A percentile compares a stretch with the other conserved stretches of the same genome.
Evolutionary conservation across 2,888 invertebrate genomes (phyloP).

Genomic region (Lymantria dispar): DNA sequence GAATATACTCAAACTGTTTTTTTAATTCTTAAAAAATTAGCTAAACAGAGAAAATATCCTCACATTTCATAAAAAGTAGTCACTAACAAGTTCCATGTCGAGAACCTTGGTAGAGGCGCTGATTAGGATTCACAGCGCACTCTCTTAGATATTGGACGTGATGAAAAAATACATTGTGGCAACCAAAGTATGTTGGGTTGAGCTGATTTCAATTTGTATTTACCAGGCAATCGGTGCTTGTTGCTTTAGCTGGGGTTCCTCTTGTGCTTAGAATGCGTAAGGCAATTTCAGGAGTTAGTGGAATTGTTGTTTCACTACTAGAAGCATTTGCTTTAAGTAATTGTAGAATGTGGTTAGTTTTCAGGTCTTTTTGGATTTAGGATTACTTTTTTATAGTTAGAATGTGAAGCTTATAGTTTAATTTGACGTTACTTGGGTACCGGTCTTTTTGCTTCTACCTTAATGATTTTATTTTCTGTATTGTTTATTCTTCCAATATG

Average conservation of each 20-base stretch:
- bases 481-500: too few relatives aligned
- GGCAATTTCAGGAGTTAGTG: slow-evolving; percentile 1
- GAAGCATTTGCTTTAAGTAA: background rate
- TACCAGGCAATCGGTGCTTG: slow-evolving; percentile 34
- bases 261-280: slow-evolving; percentile 16
- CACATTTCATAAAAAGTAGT: too few relatives aligned
- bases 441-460: too few relatives aligned
- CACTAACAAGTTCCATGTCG: too few relatives aligned
- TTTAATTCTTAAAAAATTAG: too few relatives aligned
- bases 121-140: slow-evolving; percentile 40
- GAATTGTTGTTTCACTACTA: background rate
- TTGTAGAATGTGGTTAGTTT: background rate
- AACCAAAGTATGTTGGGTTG: slow-evolving; percentile 23
- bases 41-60: too few relatives aligned
- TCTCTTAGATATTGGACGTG: slow-evolving; percentile 40
- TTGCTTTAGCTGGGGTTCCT: slow-evolving; percentile 26
- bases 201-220: slow-evolving; percentile 39
- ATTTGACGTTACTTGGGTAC: too few relatives aligned
- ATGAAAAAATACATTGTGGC: slow-evolving; percentile 37
- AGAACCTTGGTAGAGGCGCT: slow-evolving; percentile 7
- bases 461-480: too few relatives aligned
- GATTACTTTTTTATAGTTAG: background rate
- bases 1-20: too few relatives aligned
- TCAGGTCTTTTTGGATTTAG: background rate
- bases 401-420: background rate